Percentiles rank a stretch among this genome's conserved stretches.
These are phyloP conservation scores for Drosophila eohydei DNA, from an alignment of 2,888 invertebrate species.

Conservation along the genomic window DNA sequence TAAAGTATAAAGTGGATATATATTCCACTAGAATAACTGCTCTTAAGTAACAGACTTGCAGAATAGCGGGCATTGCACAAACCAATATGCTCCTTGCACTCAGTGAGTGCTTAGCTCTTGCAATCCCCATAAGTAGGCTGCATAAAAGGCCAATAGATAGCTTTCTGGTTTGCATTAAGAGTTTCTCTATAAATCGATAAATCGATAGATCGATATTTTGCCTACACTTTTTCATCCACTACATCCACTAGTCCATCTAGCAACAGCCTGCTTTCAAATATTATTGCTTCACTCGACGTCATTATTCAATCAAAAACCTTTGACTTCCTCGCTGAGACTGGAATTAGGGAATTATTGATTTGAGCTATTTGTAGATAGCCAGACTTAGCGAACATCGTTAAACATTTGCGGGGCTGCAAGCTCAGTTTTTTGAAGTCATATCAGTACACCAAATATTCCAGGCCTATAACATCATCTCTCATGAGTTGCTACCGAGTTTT, in stretches of 20 bases:
- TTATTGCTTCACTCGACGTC: background rate
- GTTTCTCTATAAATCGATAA: background rate
- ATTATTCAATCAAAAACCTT: background rate
- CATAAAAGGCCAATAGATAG: background rate
- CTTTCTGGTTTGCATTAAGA: background rate
- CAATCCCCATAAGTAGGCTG: constrained; percentile 3
- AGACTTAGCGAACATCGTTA: no score
- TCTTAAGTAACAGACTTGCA: no score
- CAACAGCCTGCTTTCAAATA: background rate
- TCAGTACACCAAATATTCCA: no score
- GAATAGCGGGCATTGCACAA: no score
- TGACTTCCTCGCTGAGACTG: background rate
- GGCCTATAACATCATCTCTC: background rate
- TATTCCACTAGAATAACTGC: no score
- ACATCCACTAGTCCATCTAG: background rate
- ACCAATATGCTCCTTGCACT: no score
- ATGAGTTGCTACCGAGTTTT: no score
- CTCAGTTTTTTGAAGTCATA: no score
- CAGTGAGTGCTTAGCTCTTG: background rate
- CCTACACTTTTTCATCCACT: background rate
- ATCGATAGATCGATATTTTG: background rate
- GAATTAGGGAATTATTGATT: background rate
- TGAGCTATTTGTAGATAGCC: background rate
- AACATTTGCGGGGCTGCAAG: no score
- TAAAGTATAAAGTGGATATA: no score